Conservation (phyloP, 2,113 vertebrate genomes). For the Chiloscyllium plagiosum region DNA sequence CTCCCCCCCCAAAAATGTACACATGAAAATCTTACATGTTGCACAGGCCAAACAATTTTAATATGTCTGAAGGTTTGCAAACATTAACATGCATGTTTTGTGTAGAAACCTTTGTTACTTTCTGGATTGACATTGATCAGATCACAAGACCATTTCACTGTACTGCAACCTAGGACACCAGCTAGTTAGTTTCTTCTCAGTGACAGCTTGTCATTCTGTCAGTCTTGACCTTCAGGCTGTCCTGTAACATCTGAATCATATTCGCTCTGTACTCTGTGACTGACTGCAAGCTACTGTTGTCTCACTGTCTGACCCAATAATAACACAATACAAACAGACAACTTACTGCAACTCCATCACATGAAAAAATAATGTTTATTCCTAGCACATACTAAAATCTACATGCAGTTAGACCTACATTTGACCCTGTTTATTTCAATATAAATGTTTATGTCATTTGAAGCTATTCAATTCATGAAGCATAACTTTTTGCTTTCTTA, state of each 20-base stretch:
- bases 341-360: slow-evolving; percentile 60
- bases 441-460: not conserved
- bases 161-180: slow-evolving; percentile 54
- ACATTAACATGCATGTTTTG: slow-evolving; percentile 42
- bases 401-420: slow-evolving; percentile 46
- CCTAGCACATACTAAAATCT: slow-evolving; percentile 55
- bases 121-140: slow-evolving; percentile 42
- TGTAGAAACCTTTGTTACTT: slow-evolving; percentile 36
- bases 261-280: slow-evolving; percentile 50
- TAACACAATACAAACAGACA: slow-evolving; percentile 66
- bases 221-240: slow-evolving; percentile 63
- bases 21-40: not conserved
- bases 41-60: not conserved
- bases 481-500: not conserved
- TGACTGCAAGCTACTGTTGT: slow-evolving; percentile 61
- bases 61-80: not conserved
- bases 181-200: slow-evolving; percentile 48
- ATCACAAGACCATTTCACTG: slow-evolving; percentile 32
- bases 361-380: slow-evolving; percentile 45
- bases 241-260: slow-evolving; percentile 49
- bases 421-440: slow-evolving; percentile 54
- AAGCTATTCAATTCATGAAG: not conserved
- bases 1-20: not conserved
- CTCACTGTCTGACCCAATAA: slow-evolving; percentile 61
- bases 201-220: slow-evolving; percentile 77